phyloP scores from a whole-genome alignment of 2,797 vertebrate species.

The Fratercula arctica region DNA sequence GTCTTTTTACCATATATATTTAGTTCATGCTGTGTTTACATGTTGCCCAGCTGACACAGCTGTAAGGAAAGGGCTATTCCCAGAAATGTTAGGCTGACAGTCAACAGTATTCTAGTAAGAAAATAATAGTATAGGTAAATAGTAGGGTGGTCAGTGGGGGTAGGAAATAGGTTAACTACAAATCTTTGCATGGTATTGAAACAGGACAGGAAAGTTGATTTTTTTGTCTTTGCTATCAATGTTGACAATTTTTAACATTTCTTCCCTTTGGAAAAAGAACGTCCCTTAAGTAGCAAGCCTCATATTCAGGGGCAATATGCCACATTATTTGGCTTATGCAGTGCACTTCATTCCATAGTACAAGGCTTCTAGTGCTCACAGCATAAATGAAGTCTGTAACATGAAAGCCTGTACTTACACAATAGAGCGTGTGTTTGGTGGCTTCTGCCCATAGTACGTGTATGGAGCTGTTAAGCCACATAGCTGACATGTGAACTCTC shows the following conservation, averaged over 20 bases:
- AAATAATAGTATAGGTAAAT: neutral
- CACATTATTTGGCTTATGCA: neutral
- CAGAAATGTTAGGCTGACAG: slow-evolving; percentile 4
- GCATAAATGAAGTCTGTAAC: neutral
- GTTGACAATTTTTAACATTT: neutral
- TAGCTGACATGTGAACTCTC: slow-evolving; percentile 81
- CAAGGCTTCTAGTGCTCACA: neutral
- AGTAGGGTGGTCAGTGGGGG: neutral
- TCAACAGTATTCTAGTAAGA: neutral
- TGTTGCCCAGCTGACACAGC: neutral
- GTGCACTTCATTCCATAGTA: neutral
- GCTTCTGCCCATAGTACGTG: slow-evolving; percentile 85
- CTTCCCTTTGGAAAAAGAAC: neutral
- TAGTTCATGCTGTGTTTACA: neutral
- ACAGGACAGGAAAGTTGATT: neutral
- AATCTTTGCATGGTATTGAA: neutral
- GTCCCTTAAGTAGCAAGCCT: neutral
- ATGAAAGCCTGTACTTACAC: slow-evolving; percentile 80
- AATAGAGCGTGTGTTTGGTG: slow-evolving; percentile 82
- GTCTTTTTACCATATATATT: neutral
- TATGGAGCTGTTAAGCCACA: slow-evolving; percentile 82
- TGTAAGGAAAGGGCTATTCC: neutral
- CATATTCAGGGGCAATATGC: neutral
- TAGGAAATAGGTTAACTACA: neutral
- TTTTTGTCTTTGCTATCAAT: neutral